phyloP scores from a whole-genome alignment of 2,113 vertebrate genomes.

The Hirundichthys speculiger region DNA sequence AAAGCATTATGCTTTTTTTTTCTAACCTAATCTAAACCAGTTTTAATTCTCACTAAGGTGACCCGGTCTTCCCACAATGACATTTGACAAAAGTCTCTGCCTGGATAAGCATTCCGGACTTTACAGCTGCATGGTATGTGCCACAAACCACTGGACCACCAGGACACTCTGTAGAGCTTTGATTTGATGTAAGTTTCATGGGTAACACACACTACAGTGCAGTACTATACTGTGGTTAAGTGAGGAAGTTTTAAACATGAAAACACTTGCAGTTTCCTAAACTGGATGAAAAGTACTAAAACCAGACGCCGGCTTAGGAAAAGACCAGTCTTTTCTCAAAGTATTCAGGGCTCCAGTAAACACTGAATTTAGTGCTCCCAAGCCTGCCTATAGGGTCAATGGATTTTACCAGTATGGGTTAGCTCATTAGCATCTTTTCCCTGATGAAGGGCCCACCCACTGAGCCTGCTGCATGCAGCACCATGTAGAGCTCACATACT shows the following conservation, averaged over 20 bases:
- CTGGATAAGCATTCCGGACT: constrained; percentile 24
- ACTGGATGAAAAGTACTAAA: constrained; percentile 63
- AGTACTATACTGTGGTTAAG: constrained; percentile 56
- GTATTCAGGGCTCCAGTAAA: constrained; percentile 60
- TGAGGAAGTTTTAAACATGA: constrained; percentile 68
- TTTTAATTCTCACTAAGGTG: constrained; percentile 5
- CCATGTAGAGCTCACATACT: constrained; percentile 50
- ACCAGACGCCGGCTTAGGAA: constrained; percentile 67
- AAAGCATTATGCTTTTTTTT: constrained; percentile 8
- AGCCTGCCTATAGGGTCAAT: constrained; percentile 47
- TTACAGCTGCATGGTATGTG: constrained; percentile 26
- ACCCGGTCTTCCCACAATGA: constrained; percentile 2
- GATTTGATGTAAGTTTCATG: constrained; percentile 28
- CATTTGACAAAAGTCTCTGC: constrained; percentile 36
- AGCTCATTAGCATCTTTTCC: constrained; percentile 71
- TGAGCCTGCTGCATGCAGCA: constrained; percentile 51
- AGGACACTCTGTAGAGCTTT: constrained; percentile 35
- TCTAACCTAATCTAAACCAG: neutral
- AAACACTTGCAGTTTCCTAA: constrained; percentile 66
- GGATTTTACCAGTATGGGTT: constrained; percentile 60
- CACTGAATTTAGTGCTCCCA: constrained; percentile 69
- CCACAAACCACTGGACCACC: constrained; percentile 61
- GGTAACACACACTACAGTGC: constrained; percentile 43
- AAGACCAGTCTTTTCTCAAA: constrained; percentile 68
- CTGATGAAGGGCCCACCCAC: constrained; percentile 76